Evolutionary conservation across 2,888 invertebrate genomes (phyloP), one percentile per base, ranked within the genome.

Genomic region (Thyatira batis): DNA sequence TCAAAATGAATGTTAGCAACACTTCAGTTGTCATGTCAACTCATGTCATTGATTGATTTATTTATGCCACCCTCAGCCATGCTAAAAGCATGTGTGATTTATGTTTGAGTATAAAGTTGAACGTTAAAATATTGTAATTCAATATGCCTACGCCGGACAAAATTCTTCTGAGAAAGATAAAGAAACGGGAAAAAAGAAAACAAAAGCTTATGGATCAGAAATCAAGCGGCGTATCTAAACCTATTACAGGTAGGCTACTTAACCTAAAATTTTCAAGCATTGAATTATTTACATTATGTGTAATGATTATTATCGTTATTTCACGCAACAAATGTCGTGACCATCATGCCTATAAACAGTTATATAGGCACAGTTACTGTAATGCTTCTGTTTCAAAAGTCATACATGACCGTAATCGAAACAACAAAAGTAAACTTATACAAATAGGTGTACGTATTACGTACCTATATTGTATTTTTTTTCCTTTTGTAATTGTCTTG

Each of bases 101-200:
- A 25, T 23, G 45, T n/a, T n/a, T 13, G 44, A 17, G 8, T 44
- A 11, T 20, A 23, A 45, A n/a, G 20, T 2, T 0, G 17, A 0
- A 20, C n/a, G 9, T 0, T 21, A n/a, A 21, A 21, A 1, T 10
- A 45, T 11, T 45, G 2, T 11, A 20, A 23, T 45, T 11, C 33
- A 76, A 57, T 69, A 94, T 94, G 94, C 93, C 94, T 46, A 88
- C 94, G 1, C 94, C 94, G 53, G 95, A 96, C 60, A 95, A 95
- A 85, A 92, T 96, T 50, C 86, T 96, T 21, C 93, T 95, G 93
- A 92, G 95, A 53, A 96, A 96, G 86, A 95, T 96, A 28, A 96
- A 94, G 62, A 96, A 96, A 72, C 93, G 95, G 0, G 96, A 96
- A 69, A 95, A 95, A 69, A 94, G 94, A 63, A 96, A 95, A 76